Evolutionary conservation across 1,140 invertebrate species (phyloP).

Genomic region (Manduca sexta): DNA sequence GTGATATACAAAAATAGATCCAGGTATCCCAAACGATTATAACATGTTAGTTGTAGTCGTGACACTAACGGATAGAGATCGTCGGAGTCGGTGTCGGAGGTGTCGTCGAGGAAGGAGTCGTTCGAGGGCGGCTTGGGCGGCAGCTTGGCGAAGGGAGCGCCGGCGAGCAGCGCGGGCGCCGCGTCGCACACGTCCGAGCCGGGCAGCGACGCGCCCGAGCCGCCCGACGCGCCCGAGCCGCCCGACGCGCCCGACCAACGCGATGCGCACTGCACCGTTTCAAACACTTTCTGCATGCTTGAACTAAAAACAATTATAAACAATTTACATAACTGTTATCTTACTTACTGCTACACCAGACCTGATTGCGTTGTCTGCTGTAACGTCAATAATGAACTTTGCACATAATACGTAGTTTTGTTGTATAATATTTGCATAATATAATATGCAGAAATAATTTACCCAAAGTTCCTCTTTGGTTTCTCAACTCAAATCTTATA

Average conservation of each 20-base stretch:
- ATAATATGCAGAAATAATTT: too few species aligned
- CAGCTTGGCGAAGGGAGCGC: slow-evolving; percentile 37
- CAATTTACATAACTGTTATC: background rate
- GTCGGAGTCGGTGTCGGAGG: slow-evolving; percentile 75
- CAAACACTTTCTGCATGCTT: slow-evolving; percentile 86
- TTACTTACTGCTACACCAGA: too few species aligned
- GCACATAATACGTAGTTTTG: too few species aligned
- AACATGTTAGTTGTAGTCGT: background rate
- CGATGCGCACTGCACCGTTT: slow-evolving; percentile 86
- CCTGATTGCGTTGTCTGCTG: too few species aligned
- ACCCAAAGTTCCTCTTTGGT: too few species aligned
- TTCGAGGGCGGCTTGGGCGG: slow-evolving; percentile 46
- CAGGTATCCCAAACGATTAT: too few species aligned
- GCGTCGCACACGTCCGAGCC: slow-evolving; percentile 47
- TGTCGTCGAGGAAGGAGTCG: slow-evolving; percentile 65
- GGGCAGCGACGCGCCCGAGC: slow-evolving; percentile 68
- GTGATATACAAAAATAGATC: too few species aligned
- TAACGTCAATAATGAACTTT: too few species aligned
- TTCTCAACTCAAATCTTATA: too few species aligned
- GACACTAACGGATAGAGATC: slow-evolving; percentile 79
- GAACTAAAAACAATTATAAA: slow-evolving; percentile 69
- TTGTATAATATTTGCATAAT: too few species aligned
- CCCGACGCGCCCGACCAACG: slow-evolving; percentile 75
- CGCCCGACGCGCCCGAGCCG: slow-evolving; percentile 69
- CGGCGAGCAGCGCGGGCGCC: slow-evolving; percentile 33